Percentiles rank a stretch among this genome's conserved stretches.
Evolutionary conservation across 2,888 invertebrate genomes (phyloP).

Genomic region (Meiosimyza platycephala): DNA sequence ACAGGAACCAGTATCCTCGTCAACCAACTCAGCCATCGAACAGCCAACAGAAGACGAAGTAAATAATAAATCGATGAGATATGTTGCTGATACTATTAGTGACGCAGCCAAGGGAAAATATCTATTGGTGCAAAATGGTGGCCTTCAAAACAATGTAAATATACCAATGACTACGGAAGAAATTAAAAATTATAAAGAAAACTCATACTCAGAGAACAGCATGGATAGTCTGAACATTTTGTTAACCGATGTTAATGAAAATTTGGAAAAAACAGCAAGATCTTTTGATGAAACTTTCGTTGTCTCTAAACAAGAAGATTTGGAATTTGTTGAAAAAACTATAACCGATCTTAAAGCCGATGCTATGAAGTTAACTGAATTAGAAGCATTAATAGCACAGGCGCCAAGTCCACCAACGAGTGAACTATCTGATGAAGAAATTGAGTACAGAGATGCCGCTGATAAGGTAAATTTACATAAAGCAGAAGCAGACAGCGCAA

Average conservation of each 20-base stretch:
- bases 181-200: background rate
- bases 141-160: background rate
- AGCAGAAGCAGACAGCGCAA: background rate
- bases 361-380: slow-evolving; percentile 6
- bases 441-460: background rate
- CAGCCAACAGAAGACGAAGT: background rate
- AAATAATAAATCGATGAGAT: background rate
- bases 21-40: no score
- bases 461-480: background rate
- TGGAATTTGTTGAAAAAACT: slow-evolving; percentile 15
- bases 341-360: slow-evolving; percentile 15
- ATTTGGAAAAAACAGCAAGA: background rate
- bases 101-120: background rate
- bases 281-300: slow-evolving; percentile 3
- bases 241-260: background rate
- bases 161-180: background rate
- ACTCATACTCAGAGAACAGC: background rate
- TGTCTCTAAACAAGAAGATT: background rate
- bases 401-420: slow-evolving; percentile 1
- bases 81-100: background rate
- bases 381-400: slow-evolving; percentile 13
- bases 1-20: no score
- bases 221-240: slow-evolving; percentile 2
- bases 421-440: slow-evolving; percentile 14
- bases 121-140: background rate